Base-by-base conservation (phyloP, 2,113 vertebrate genomes). In the Solea solea region DNA sequence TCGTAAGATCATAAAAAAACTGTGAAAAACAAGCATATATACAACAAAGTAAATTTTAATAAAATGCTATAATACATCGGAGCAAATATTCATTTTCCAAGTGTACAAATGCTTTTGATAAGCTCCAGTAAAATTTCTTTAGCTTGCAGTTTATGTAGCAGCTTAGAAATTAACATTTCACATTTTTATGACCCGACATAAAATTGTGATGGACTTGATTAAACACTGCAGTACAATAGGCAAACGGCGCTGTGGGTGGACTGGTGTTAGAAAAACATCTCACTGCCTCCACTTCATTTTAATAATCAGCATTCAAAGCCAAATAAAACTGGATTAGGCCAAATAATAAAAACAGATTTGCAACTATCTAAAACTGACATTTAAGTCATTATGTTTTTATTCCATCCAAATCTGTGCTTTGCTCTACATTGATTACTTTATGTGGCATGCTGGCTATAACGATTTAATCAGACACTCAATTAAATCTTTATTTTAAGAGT, bases 11-110 rank as follows among this genome's bases (percentile, higher is more conserved):
- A 40, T 9, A 52, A 25, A 6, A 42, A 61, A 62, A 62, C 21
- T 21, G 21, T 21, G 3, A 69, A 74, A 58, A 2, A 63, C 12
- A 42, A 15, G 4, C 10, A 78, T 6, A 76, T 51, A 59, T 88
- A 88, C 68, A 75, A 89, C 86, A 90, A 92, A 88, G 82, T 88
- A 83, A 79, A 81, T 78, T 91, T 91, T 91, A 91, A 84, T 90
- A 88, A 89, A 90, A 87, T 71, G 58, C 64, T 86, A 88, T 87
- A 62, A 78, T 89, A 87, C 84, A 89, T 89, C 39, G 69, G 52
- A 83, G 56, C 51, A 71, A 75, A 83, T 76, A 81, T 85, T 80
- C 69, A 76, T 79, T 83, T 76, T 45, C 27, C 70, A 81, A 78
- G 69, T 39, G 21, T 61, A 75, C 10, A 76, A 69, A 73, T 65